Evolutionary conservation across 2,888 invertebrate species (phyloP), one percentile per base, ranked within the genome.

Genomic region (Dioctria linearis): DNA sequence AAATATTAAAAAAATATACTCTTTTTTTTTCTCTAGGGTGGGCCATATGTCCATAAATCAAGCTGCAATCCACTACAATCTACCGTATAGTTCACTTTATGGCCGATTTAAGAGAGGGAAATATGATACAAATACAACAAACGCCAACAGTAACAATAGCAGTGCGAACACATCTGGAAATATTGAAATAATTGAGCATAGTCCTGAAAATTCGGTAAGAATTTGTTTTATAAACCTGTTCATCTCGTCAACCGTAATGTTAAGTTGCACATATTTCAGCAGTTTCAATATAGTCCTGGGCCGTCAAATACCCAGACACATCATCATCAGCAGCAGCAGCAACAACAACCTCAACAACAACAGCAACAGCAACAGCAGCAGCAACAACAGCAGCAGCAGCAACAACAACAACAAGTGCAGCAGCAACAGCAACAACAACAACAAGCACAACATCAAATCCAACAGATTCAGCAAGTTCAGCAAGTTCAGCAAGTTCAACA

Each of bases 41-140:
- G 96, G 96, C 43, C 96, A 96, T 87, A 96, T 96, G 96, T 96
- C 96, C 83, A 96, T 96, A 86, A 96, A 96, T 89, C 96, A 96
- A 89, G 96, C 96, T 75, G 96, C 96, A 78, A 96, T 96, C 85
- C 96, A 96, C 87, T 96, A 94, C 89, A 96, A 96, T 89, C 90
- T 96, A 86, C 96, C 96, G 57, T 96, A 96, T 87, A 96, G 96
- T 11, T 96, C 96, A 4, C 90, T 96, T 43, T 96, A 96, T 86
- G 96, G 96, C 0, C 92, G 96, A 80, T 96, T 96, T 88, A 96
- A 96, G 88, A 91, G 96, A 75, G 95, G 95, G 86, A 96, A 96
- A 88, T 95, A 94, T 87, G 95, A 95, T 82, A 87, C 91, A 73
- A 84, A 86, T 79, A 86, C 87, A 75, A 85, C 87, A 46, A 87